Percentiles rank a stretch among this genome's conserved stretches.
Conservation (phyloP, 2,797 vertebrate genomes). For the Silurus lanzhouensis region DNA sequence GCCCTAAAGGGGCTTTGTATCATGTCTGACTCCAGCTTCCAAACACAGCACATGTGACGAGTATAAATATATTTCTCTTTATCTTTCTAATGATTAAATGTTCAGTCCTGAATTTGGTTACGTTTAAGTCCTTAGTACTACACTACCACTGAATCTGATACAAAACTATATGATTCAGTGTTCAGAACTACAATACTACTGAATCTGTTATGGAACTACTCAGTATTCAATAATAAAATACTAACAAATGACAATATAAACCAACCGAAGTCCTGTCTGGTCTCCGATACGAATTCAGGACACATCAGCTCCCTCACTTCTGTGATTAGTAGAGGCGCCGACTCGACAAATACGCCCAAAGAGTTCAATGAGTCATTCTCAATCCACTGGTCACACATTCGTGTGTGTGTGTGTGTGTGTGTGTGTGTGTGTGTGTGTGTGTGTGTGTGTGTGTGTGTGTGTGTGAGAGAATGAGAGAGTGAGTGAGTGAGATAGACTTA, state of each 20-base stretch:
- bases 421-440: background rate
- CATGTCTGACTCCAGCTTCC: no score
- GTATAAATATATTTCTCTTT: no score
- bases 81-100: no score
- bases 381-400: background rate
- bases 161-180: background rate
- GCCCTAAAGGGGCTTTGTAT: no score
- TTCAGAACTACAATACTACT: no score
- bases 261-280: background rate
- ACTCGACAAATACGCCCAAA: background rate
- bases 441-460: slow-evolving; percentile 2
- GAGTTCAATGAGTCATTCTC: slow-evolving; percentile 17
- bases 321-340: background rate
- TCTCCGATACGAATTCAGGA: background rate
- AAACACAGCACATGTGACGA: no score
- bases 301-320: background rate
- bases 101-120: no score
- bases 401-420: slow-evolving; percentile 13
- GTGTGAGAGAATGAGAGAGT: background rate
- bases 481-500: background rate
- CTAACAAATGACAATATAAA: no score
- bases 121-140: no score
- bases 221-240: no score
- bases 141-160: background rate
- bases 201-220: no score